phyloP scores from a whole-genome alignment of 2,888 invertebrate genomes.

The Diloba caeruleocephala region DNA sequence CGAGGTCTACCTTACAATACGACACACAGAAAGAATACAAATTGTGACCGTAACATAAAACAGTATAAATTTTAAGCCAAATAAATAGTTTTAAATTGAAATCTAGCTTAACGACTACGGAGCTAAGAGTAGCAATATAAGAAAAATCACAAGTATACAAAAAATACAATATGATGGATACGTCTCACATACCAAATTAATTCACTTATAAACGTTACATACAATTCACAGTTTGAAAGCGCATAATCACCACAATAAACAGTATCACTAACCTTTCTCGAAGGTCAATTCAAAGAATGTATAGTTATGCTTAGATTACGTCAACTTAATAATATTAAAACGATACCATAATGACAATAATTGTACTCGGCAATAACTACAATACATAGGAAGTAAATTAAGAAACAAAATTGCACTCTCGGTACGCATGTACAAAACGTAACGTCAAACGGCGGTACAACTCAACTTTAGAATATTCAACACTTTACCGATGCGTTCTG shows the following conservation, averaged over 20 bases:
- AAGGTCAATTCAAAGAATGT: constrained; percentile 89
- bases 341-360: constrained; percentile 76
- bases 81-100: constrained; percentile 79
- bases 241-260: constrained; percentile 80
- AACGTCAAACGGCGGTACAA: constrained; percentile 71
- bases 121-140: constrained; percentile 84
- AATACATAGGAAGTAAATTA: constrained; percentile 68
- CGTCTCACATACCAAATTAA: constrained; percentile 76
- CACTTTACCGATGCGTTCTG: constrained; percentile 80
- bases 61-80: constrained; percentile 66
- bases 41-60: constrained; percentile 78
- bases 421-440: constrained; percentile 69
- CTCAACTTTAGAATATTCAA: constrained; percentile 83
- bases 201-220: constrained; percentile 73
- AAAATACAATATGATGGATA: constrained; percentile 70
- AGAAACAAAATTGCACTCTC: constrained; percentile 78
- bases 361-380: constrained; percentile 84
- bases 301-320: constrained; percentile 86
- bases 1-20: constrained; percentile 38
- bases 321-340: constrained; percentile 80
- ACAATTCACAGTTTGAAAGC: constrained; percentile 75
- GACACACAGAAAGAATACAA: constrained; percentile 53
- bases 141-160: constrained; percentile 83
- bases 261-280: constrained; percentile 89
- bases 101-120: constrained; percentile 86